Percentiles rank a stretch among this genome's conserved stretches.
Conservation (phyloP, 2,888 invertebrate genomes). For the Cephus runcator region DNA sequence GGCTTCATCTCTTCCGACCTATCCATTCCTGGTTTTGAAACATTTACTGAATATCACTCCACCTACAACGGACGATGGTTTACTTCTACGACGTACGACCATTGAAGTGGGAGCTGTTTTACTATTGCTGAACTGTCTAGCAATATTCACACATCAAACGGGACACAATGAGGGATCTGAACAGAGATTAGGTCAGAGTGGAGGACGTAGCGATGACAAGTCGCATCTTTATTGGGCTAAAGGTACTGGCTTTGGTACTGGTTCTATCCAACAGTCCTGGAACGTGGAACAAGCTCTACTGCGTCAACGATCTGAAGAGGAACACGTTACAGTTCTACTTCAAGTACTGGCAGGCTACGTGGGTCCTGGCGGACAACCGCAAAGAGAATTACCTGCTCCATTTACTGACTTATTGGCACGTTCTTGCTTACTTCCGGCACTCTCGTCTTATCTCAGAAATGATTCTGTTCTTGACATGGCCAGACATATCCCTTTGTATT, state of each 20-base stretch:
- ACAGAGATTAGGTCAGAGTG: conserved; percentile 51
- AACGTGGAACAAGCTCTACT: conserved; percentile 95
- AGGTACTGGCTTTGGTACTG: conserved; percentile 96
- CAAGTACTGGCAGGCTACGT: conserved; percentile 89
- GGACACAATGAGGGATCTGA: conserved; percentile 67
- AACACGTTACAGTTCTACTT: conserved; percentile 88
- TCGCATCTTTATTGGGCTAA: conserved; percentile 93
- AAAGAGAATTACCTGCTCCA: conserved; percentile 72
- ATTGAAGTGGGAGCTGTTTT: conserved; percentile 88
- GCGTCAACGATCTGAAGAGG: conserved; percentile 90
- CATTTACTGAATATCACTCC: conserved; percentile 82
- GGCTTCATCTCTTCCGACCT: conserved; percentile 75
- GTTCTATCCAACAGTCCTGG: conserved; percentile 95
- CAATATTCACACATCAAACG: conserved; percentile 87
- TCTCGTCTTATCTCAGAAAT: conserved; percentile 91
- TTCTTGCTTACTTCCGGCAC: conserved; percentile 87
- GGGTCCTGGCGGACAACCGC: conserved; percentile 74
- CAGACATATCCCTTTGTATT: conserved; percentile 93
- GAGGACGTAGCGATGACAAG: conserved; percentile 71
- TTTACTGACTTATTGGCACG: conserved; percentile 82
- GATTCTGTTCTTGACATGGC: conserved; percentile 98
- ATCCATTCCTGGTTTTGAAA: conserved; percentile 84
- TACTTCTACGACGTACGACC: conserved; percentile 79
- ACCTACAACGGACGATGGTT: conserved; percentile 80
- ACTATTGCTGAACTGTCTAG: conserved; percentile 86